A percentile compares a stretch with the other conserved stretches of the same genome.
These are phyloP conservation scores for Fistularia tabacaria DNA, from an alignment of 2,797 vertebrate species.

Conservation along the genomic window DNA sequence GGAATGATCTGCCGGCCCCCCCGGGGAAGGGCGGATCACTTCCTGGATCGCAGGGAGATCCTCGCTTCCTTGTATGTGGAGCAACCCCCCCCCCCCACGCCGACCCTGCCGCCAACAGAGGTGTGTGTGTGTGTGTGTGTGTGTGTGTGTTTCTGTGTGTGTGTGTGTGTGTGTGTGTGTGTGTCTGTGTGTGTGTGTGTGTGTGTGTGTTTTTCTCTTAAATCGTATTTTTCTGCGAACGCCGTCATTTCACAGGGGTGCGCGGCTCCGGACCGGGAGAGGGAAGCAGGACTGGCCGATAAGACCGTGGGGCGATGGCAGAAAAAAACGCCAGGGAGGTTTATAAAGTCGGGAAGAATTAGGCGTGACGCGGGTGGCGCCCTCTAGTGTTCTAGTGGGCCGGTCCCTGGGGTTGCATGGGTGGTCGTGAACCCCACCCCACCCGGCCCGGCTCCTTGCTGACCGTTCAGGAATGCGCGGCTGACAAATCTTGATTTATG, in stretches of 20 bases:
- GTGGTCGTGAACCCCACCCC: neutral
- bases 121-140: constrained; percentile 19
- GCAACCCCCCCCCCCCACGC: too few species aligned
- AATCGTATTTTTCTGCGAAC: constrained; percentile 72
- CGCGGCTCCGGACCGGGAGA: constrained; percentile 24
- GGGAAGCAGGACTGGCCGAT: constrained; percentile 29
- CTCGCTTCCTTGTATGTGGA: constrained; percentile 16
- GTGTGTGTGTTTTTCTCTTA: constrained; percentile 62
- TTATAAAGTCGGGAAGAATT: too few species aligned
- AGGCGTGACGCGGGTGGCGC: neutral
- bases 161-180: constrained; percentile 19
- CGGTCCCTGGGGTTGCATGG: too few species aligned
- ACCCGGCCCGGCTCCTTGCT: constrained; percentile 22
- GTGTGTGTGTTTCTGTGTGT: constrained; percentile 7
- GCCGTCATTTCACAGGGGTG: constrained; percentile 71
- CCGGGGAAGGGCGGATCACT: constrained; percentile 77
- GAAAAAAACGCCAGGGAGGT: neutral
- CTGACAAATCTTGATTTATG: constrained; percentile 53
- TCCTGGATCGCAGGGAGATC: constrained; percentile 75
- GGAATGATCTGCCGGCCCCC: constrained; percentile 69
- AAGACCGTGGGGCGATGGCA: constrained; percentile 17
- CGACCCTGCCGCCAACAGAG: too few species aligned
- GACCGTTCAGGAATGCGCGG: constrained; percentile 47
- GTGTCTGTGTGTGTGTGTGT: constrained; percentile 16
- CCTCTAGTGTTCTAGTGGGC: neutral